A percentile compares a stretch with the other conserved stretches of the same genome.
These are phyloP conservation scores for Trematomus loennbergii DNA, from an alignment of 2,113 vertebrate genomes.

Conservation along the genomic window DNA sequence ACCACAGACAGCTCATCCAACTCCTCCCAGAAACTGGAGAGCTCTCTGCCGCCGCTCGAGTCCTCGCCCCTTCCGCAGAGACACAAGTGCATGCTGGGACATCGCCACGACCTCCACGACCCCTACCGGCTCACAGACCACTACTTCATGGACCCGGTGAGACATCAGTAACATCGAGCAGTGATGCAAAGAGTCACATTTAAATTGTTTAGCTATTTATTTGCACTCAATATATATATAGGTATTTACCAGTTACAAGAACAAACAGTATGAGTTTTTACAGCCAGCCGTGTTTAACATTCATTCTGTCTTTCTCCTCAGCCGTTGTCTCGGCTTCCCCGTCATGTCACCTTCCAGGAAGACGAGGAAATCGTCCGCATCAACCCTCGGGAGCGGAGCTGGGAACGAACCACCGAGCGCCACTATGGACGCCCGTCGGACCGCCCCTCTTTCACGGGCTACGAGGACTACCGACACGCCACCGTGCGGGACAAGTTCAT, in stretches of 20 bases:
- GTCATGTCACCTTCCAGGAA: conserved; percentile 93
- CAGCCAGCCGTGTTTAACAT: background rate
- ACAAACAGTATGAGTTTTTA: no score
- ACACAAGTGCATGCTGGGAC: conserved; percentile 90
- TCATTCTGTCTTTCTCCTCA: conserved; percentile 31
- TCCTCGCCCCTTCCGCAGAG: conserved; percentile 90
- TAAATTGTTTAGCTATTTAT: no score
- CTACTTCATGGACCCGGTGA: conserved; percentile 94
- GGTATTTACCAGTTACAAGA: no score
- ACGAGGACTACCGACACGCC: conserved; percentile 97
- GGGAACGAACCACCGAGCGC: conserved; percentile 70
- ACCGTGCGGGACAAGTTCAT: conserved; percentile 89
- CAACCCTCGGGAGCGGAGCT: conserved; percentile 95
- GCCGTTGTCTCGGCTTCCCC: conserved; percentile 84
- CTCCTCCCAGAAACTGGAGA: conserved; percentile 85
- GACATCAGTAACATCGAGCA: conserved; percentile 17
- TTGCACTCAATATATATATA: no score
- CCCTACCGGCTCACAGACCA: conserved; percentile 89
- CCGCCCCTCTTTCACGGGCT: conserved; percentile 92
- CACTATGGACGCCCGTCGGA: conserved; percentile 74
- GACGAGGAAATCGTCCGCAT: conserved; percentile 98
- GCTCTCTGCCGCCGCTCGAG: conserved; percentile 87
- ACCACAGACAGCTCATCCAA: conserved; percentile 87
- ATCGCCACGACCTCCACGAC: conserved; percentile 90
- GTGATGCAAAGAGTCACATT: no score